phyloP scores from a whole-genome alignment of 2,888 invertebrate genomes.

The Syrphus vitripennis region DNA sequence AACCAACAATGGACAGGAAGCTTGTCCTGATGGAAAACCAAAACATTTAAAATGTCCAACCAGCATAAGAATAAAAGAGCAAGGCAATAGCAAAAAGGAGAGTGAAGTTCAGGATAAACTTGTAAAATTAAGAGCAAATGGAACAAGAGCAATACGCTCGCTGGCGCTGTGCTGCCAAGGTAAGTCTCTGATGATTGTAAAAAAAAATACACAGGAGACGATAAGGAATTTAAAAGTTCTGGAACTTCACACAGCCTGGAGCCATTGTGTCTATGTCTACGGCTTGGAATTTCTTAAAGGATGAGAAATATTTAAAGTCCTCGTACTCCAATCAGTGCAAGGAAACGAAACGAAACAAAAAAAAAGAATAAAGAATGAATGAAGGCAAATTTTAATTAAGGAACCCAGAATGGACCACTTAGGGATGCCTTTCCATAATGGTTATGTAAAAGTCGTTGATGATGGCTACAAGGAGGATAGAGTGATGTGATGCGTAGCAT shows the following conservation, averaged over 20 bases:
- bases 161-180: slow-evolving; percentile 8
- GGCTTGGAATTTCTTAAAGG: background rate
- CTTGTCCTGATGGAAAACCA: background rate
- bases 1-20: slow-evolving; percentile 4
- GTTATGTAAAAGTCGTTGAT: slow-evolving; percentile 42
- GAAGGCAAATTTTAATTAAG: slow-evolving; percentile 67
- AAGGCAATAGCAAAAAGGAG: slow-evolving; percentile 11
- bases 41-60: slow-evolving; percentile 12
- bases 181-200: background rate
- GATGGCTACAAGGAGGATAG: background rate
- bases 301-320: slow-evolving; percentile 8
- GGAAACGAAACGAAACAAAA: background rate
- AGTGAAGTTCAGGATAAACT: slow-evolving; percentile 11
- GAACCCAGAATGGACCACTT: slow-evolving; percentile 61
- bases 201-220: background rate
- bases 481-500: slow-evolving; percentile 39
- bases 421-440: slow-evolving; percentile 60
- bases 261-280: slow-evolving; percentile 28
- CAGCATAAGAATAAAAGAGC: background rate
- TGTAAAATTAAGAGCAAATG: background rate
- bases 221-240: slow-evolving; percentile 44
- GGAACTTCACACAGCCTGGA: background rate
- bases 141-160: background rate
- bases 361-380: too few relatives aligned
- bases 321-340: slow-evolving; percentile 16